Base-by-base conservation (phyloP, 2,888 invertebrate species). In the Cylindroiulus punctatus region DNA sequence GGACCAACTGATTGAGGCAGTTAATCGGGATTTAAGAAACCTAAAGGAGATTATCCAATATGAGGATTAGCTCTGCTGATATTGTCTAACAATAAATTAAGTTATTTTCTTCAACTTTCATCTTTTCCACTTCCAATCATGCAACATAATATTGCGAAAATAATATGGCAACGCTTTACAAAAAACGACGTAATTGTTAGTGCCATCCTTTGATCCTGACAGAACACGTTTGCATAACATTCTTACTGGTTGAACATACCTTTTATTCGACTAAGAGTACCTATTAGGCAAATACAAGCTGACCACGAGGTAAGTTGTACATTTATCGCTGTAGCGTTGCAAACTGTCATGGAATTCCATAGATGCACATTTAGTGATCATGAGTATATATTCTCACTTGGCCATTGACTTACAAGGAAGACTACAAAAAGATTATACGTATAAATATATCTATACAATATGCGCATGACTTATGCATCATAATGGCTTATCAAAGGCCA, bases 11-110 rank as follows among this genome's bases (percentile, higher is more conserved):
- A 40, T 57, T 4, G 10, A 84, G 22, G 40, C 30, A 1, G 47
- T 47, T 14, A 36, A n/a, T 32, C 32, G 40, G 76, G 86, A 84
- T 26, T 40, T 86, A 26, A 52, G 17, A 44, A 84, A 52, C 36
- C 26, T 84, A 52, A 57, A 76, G 30, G 30, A 30, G 3, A 17
- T 76, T 30, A 26, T 30, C 26, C 76, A 30, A 76, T 76, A 76
- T 30, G 76, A 76, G 14, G 14, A 76, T 76, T 76, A 76, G 17
- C 26, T 76, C 52, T n/a, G 5, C 19, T 52, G 0, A n/a, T 3
- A 19, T n/a, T n/a, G 52, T 19, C 5, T n/a, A 7, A n/a, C 44
- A 47, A 47, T 47, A 47, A 17, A 1, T 47, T 47, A 17, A 19
- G 47, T 12, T 4, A 19, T 47, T 47, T 47, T 47, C 19, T 12